phyloP scores from a whole-genome alignment of 2,113 vertebrate genomes.

The Orycteropus afer region DNA sequence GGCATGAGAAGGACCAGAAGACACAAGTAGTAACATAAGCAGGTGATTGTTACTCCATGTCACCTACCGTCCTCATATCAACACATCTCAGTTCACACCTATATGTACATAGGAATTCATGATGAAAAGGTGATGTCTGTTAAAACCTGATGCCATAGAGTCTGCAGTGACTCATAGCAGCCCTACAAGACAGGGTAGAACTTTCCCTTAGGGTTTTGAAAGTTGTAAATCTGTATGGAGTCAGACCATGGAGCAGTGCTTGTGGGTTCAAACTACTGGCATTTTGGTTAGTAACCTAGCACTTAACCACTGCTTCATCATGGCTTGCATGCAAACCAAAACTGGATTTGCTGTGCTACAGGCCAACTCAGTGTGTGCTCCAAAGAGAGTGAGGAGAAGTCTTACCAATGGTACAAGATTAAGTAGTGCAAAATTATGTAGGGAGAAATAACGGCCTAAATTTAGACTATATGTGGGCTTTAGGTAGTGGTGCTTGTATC shows the following conservation, averaged over 20 bases:
- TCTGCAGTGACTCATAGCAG: too few relatives aligned
- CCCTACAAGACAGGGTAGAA: too few relatives aligned
- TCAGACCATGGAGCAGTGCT: too few relatives aligned
- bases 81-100: neutral
- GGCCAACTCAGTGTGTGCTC: neutral
- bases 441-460: neutral
- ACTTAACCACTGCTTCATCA: too few relatives aligned
- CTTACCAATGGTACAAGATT: neutral
- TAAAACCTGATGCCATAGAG: too few relatives aligned
- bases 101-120: neutral
- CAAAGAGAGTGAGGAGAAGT: neutral
- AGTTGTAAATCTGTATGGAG: too few relatives aligned
- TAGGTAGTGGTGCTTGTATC: neutral
- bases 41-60: conserved; percentile 1
- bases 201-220: too few relatives aligned
- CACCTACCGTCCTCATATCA: neutral
- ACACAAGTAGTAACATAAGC: neutral
- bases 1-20: neutral
- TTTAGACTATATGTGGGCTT: neutral
- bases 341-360: neutral
- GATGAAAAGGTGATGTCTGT: neutral
- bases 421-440: neutral
- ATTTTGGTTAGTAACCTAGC: too few relatives aligned
- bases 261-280: too few relatives aligned
- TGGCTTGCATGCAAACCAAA: neutral